Percentiles rank a stretch among this genome's conserved stretches.
These are phyloP conservation scores for Petrolisthes manimaculis DNA, from an alignment of 2,888 invertebrate genomes.

Conservation along the genomic window DNA sequence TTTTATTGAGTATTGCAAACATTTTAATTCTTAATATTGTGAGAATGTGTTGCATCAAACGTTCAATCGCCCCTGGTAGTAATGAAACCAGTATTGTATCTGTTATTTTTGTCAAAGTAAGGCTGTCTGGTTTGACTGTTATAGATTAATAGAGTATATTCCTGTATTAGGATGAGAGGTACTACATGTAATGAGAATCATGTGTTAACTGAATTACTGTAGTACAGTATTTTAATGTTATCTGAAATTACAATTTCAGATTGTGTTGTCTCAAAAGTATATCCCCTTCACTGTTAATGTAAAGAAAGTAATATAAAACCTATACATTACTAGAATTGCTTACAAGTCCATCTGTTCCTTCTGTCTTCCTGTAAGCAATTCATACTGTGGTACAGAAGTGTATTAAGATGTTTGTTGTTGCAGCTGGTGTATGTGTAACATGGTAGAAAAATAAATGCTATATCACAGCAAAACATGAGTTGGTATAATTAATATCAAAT, in stretches of 20 bases:
- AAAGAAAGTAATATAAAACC: not conserved
- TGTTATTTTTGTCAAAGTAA: not conserved
- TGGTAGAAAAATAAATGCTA: not conserved
- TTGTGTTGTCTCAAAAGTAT: not conserved
- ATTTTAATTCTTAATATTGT: not conserved
- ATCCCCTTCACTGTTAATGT: not conserved
- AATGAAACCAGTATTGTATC: not conserved
- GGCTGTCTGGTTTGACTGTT: too few species aligned
- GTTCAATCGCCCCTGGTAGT: not conserved
- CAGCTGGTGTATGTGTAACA: not conserved
- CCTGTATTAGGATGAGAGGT: too few species aligned
- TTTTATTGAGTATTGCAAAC: not conserved
- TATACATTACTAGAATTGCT: not conserved
- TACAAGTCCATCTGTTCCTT: slow-evolving; percentile 7
- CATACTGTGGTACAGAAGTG: not conserved
- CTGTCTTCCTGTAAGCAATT: slow-evolving; percentile 42
- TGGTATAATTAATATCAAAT: too few species aligned
- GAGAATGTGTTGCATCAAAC: not conserved
- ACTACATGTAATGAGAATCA: not conserved
- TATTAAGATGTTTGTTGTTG: not conserved
- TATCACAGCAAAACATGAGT: too few species aligned
- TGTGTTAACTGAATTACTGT: not conserved
- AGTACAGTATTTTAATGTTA: not conserved
- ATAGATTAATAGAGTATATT: too few species aligned
- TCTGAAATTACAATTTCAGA: not conserved